Percentiles rank a stretch among this genome's conserved stretches.
phyloP scores from a whole-genome alignment of 2,888 invertebrate genomes.

The Sarcophaga carnaria region DNA sequence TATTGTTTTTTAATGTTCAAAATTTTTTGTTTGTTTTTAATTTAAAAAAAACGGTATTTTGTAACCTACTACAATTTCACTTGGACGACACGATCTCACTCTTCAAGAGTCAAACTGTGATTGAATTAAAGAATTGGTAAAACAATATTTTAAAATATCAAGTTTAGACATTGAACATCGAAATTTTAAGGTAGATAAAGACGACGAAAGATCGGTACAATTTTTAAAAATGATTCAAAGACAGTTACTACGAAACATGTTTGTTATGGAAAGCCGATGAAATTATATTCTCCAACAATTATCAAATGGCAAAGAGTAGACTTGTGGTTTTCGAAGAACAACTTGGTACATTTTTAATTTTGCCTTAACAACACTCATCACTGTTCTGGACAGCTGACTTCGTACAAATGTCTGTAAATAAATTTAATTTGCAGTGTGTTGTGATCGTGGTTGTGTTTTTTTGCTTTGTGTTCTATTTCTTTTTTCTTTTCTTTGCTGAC shows the following conservation, averaged over 20 bases:
- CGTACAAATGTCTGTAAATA: too few relatives aligned
- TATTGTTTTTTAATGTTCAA: too few relatives aligned
- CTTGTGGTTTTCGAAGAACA: neutral
- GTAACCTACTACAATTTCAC: too few relatives aligned
- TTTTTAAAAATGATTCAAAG: conserved; percentile 20
- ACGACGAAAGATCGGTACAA: conserved; percentile 35
- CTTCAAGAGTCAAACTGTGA: too few relatives aligned
- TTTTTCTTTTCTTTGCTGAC: conserved; percentile 71
- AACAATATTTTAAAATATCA: conserved; percentile 32
- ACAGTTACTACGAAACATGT: conserved; percentile 18
- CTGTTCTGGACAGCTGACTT: too few relatives aligned
- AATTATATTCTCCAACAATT: conserved; percentile 13
- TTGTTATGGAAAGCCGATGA: conserved; percentile 18
- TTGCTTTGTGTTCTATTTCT: too few relatives aligned
- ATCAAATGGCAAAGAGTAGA: neutral
- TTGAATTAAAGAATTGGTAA: conserved; percentile 17
- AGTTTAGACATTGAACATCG: conserved; percentile 28
- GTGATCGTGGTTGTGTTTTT: too few relatives aligned
- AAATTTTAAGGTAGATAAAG: conserved; percentile 15
- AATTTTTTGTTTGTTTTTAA: too few relatives aligned
- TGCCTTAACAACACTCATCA: neutral
- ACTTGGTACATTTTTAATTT: neutral
- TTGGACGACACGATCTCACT: too few relatives aligned
- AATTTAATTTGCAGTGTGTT: too few relatives aligned
- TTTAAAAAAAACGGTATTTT: too few relatives aligned